These are phyloP conservation scores for Lepidochrysops patricia DNA, from an alignment of 2,888 invertebrate species.

Conservation along the genomic window DNA sequence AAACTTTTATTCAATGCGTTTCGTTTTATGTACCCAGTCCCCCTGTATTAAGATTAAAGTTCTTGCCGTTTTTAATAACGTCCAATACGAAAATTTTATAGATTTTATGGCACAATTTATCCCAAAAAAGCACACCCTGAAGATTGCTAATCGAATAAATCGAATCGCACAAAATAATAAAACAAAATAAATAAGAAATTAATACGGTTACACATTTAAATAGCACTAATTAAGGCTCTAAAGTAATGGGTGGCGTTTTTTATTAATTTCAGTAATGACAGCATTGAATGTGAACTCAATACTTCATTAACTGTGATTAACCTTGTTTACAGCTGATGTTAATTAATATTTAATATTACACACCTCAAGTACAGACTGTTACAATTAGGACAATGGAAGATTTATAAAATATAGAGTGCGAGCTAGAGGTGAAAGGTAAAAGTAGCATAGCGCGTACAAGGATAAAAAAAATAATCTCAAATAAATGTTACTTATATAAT, in stretches of 20 bases:
- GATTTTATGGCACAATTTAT: not conserved
- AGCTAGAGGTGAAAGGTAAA: too few species aligned
- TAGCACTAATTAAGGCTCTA: not conserved
- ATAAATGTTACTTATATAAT: too few species aligned
- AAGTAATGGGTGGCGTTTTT: not conserved
- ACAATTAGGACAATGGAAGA: too few species aligned
- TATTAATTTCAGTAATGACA: not conserved
- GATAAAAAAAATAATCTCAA: too few species aligned
- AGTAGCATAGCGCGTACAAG: too few species aligned
- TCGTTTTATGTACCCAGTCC: not conserved
- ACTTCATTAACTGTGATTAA: not conserved
- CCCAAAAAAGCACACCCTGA: not conserved
- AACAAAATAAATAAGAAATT: not conserved
- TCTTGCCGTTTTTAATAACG: not conserved
- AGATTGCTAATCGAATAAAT: too few species aligned
- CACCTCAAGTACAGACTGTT: not conserved
- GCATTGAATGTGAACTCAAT: not conserved
- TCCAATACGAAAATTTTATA: too few species aligned
- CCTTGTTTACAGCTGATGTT: not conserved
- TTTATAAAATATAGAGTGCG: too few species aligned
- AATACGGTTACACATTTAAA: not conserved
- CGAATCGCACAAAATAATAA: not conserved
- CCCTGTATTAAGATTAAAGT: not conserved
- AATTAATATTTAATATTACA: not conserved
- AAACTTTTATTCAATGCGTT: not conserved